Evolutionary conservation across 2,797 vertebrate species (phyloP).

Genomic region (Malurus splendens): DNA sequence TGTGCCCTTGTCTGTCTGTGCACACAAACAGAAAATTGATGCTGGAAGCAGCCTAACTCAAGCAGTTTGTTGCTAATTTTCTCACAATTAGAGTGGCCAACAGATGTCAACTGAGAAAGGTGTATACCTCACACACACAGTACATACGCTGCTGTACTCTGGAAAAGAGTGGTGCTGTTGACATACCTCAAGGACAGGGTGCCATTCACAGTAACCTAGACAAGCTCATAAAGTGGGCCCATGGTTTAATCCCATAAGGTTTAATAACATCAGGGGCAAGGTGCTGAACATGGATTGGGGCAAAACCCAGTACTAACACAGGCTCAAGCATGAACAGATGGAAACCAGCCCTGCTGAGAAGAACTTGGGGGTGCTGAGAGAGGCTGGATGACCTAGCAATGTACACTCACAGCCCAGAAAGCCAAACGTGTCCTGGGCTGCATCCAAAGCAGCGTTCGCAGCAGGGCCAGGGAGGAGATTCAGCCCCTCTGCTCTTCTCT

Average conservation of each 20-base stretch:
- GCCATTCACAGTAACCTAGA: background rate
- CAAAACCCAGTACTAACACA: accelerated
- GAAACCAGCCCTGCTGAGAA: background rate
- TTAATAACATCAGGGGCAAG: background rate
- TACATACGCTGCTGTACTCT: accelerated
- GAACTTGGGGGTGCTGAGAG: background rate
- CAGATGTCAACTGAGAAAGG: background rate
- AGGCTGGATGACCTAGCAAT: background rate
- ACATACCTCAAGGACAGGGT: background rate
- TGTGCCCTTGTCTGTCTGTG: background rate
- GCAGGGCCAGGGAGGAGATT: background rate
- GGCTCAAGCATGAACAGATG: accelerated
- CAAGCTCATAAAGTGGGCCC: background rate
- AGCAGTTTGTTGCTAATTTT: background rate
- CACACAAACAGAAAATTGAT: background rate
- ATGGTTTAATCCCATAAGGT: accelerated
- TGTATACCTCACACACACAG: accelerated
- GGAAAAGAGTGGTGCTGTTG: background rate
- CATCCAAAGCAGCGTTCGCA: background rate
- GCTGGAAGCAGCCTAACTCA: accelerated
- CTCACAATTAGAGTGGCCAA: background rate
- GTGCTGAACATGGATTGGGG: accelerated
- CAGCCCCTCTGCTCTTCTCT: background rate
- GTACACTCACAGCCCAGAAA: background rate
- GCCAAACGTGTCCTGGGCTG: background rate